phyloP scores from a whole-genome alignment of 2,888 invertebrate species.

The Ectemnius cavifrons region DNA sequence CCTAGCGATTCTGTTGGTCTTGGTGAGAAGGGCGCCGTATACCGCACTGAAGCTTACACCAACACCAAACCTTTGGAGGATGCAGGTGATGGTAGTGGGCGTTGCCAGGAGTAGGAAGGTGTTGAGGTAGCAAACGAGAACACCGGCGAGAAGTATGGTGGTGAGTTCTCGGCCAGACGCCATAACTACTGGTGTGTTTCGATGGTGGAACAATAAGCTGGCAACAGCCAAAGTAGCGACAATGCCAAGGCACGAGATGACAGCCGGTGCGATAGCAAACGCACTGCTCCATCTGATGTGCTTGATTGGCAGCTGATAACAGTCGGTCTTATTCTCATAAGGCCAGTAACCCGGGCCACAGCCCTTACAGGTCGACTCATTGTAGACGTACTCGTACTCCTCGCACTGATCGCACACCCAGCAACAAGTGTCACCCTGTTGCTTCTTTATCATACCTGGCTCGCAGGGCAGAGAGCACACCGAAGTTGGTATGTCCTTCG shows the following conservation, averaged over 20 bases:
- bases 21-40: conserved; percentile 83
- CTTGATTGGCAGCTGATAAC: conserved; percentile 82
- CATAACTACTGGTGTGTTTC: conserved; percentile 84
- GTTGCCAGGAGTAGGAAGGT: conserved; percentile 82
- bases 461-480: conserved; percentile 85
- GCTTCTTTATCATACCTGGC: conserved; percentile 84
- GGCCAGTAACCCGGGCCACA: conserved; percentile 84
- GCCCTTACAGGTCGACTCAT: conserved; percentile 83
- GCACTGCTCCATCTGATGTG: conserved; percentile 84
- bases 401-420: conserved; percentile 89
- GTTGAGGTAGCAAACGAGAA: conserved; percentile 82
- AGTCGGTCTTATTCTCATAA: conserved; percentile 81
- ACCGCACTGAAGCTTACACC: conserved; percentile 84
- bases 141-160: conserved; percentile 82
- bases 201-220: conserved; percentile 82
- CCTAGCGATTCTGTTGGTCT: conserved; percentile 83
- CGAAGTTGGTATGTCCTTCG: conserved; percentile 81
- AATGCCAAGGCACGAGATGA: conserved; percentile 83
- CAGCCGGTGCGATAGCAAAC: conserved; percentile 83
- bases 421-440: conserved; percentile 86
- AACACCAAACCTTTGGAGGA: conserved; percentile 82
- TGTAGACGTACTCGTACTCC: conserved; percentile 83
- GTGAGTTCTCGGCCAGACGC: conserved; percentile 83
- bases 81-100: conserved; percentile 81
- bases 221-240: conserved; percentile 82